phyloP scores from a whole-genome alignment of 2,888 invertebrate genomes.

The Monochamus alternatus region DNA sequence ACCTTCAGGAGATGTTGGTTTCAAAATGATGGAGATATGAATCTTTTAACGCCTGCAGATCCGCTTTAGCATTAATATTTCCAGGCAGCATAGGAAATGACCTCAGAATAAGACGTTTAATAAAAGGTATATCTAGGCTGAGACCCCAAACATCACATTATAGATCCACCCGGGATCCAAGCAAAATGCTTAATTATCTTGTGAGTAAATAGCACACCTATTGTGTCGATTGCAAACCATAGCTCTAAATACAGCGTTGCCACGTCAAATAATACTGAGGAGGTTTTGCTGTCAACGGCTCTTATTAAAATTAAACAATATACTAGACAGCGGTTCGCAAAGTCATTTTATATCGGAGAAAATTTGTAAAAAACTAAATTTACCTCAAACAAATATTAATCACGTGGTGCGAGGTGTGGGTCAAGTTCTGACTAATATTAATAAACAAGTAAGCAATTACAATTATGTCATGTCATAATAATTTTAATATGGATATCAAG shows the following conservation, averaged over 20 bases:
- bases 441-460: background rate
- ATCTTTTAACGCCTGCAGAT: background rate
- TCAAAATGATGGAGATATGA: background rate
- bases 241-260: too few species aligned
- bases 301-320: background rate
- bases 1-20: background rate
- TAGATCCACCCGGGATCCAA: background rate
- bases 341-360: background rate
- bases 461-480: background rate
- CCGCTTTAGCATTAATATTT: background rate
- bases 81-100: background rate
- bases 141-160: background rate
- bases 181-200: background rate
- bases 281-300: background rate
- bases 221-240: too few species aligned
- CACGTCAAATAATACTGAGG: too few species aligned
- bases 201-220: background rate
- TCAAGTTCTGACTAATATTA: too few species aligned
- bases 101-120: background rate
- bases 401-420: conserved; percentile 2
- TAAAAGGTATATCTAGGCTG: conserved; percentile 1
- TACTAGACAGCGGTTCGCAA: background rate
- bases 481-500: background rate
- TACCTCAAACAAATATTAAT: background rate
- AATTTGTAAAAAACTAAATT: background rate